Conservation (phyloP, 1,140 invertebrate genomes). For the Thaumatotibia leucotreta region DNA sequence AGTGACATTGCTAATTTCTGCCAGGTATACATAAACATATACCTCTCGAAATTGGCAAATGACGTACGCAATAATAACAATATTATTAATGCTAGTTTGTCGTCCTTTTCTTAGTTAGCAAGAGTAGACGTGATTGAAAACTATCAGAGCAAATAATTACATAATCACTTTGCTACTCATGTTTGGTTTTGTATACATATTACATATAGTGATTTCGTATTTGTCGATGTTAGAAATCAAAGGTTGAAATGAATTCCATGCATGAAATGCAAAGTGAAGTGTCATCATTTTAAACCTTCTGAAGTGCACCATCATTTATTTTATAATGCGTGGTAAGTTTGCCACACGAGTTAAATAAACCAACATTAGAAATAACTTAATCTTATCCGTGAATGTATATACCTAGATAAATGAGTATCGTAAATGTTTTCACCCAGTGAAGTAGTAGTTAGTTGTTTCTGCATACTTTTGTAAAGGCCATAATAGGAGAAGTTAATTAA, state of each 20-base stretch:
- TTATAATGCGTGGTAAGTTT: neutral
- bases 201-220: neutral
- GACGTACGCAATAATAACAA: too few species aligned
- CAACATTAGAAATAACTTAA: neutral
- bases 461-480: neutral
- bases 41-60: too few species aligned
- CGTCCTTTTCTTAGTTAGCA: too few species aligned
- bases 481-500: neutral
- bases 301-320: neutral
- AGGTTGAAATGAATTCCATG: neutral
- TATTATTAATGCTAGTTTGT: too few species aligned
- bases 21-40: too few species aligned
- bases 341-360: neutral
- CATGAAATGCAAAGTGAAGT: neutral
- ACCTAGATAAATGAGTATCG: neutral
- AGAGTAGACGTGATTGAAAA: too few species aligned
- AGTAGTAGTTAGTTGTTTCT: neutral
- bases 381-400: neutral
- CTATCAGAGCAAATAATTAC: too few species aligned
- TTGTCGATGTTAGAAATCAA: neutral
- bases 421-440: neutral
- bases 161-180: too few species aligned
- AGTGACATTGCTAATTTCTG: too few species aligned
- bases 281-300: neutral
- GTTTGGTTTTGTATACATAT: too few species aligned